Base-by-base conservation (phyloP, 2,113 vertebrate genomes). In the Pyrgilauda ruficollis region DNA sequence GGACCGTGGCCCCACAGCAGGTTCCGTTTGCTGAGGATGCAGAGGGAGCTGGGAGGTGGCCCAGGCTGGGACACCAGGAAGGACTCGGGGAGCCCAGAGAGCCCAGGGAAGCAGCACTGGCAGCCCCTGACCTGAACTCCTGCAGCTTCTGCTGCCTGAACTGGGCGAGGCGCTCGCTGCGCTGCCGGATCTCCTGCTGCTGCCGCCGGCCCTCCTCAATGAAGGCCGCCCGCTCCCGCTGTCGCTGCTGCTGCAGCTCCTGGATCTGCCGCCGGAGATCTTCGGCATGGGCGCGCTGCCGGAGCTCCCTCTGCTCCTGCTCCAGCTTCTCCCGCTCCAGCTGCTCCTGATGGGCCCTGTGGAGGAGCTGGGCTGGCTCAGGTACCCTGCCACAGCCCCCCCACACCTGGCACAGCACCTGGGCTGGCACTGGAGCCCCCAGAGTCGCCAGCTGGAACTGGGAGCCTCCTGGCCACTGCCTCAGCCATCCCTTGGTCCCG, bases 401-500 rank as follows among this genome's bases (percentile, higher is more conserved):
- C 21, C 55, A n/a, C 20, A 56, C 9, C 55, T n/a, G 55, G 33
- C 21, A 56, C 21, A 56, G 11, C 13, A 22, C 20, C 55, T 56
- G 55, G 55, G 55, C 31, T 56, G 55, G 33, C 33, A 15, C 55
- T n/a, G 33, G 55, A 56, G 21, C 6, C 33, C 13, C 13, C 21
- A 56, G 33, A 56, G 55, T 13, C 20, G 10, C 31, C 6, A 22
- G 33, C 55, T 56, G 55, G 21, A n/a, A 56, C 33, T n/a, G 55
- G 33, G 33, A 56, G 55, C 33, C 6, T 6, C 33, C 13, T 56
- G 31, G 55, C 12, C 55, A 56, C 20, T 8, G 6, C 55, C 55
- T 23, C 55, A 58, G 21, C 33, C 21, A n/a, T n/a, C 21, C 55
- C 55, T 58, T 6, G 0, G 55, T 58, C 33, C 13, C 2, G 0